Conservation (phyloP, 2,113 vertebrate species). For the Engystomops pustulosus region DNA sequence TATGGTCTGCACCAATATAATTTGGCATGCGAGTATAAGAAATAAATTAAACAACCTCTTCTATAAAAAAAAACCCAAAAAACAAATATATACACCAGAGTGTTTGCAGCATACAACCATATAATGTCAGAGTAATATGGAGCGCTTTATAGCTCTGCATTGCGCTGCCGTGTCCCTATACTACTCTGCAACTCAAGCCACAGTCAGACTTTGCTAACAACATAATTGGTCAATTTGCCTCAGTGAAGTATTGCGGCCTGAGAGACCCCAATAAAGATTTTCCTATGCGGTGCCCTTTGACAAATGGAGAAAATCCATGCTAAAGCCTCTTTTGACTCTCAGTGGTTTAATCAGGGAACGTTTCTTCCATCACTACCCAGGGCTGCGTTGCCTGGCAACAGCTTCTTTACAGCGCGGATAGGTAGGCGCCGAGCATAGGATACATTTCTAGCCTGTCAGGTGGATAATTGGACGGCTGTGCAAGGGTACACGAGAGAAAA, state of each 20-base stretch:
- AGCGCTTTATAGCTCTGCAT: conserved; percentile 35
- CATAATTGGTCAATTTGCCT: conserved; percentile 19
- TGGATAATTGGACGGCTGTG: conserved; percentile 67
- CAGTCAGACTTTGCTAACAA: conserved; percentile 3
- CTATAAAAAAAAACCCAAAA: too few relatives aligned
- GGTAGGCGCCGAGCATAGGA: conserved; percentile 38
- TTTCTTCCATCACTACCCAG: conserved; percentile 14
- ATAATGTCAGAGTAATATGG: not conserved
- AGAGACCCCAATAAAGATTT: conserved; percentile 57
- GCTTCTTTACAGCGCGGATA: conserved; percentile 27
- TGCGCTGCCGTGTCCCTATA: not conserved
- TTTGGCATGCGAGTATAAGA: too few relatives aligned
- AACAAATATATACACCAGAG: too few relatives aligned
- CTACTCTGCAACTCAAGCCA: not conserved
- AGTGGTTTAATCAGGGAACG: conserved; percentile 45
- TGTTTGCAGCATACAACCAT: not conserved
- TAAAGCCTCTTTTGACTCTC: conserved; percentile 22
- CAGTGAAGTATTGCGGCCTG: not conserved
- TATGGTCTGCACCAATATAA: too few relatives aligned
- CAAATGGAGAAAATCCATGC: conserved; percentile 56
- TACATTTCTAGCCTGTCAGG: conserved; percentile 66
- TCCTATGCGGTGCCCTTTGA: conserved; percentile 45
- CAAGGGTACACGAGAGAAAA: conserved; percentile 56
- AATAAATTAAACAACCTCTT: too few relatives aligned
- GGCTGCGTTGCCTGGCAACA: conserved; percentile 56